Evolutionary conservation across 2,888 invertebrate genomes (phyloP).

Genomic region (Drosophila percnosoma): DNA sequence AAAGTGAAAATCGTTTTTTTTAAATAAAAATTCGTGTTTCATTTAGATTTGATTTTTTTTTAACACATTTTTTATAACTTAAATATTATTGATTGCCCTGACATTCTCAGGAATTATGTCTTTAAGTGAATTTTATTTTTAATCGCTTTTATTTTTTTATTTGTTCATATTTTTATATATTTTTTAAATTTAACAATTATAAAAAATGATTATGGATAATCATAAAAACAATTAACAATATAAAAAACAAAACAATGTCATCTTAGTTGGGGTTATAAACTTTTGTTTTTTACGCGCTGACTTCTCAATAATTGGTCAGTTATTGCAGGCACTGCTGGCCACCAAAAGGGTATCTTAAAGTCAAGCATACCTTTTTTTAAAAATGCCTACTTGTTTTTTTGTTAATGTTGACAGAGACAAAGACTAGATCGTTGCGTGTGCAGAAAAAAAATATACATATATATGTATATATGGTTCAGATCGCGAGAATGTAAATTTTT

Average conservation of each 20-base stretch:
- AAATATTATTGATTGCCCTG: not conserved
- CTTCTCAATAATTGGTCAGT: not conserved
- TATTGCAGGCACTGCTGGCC: not conserved
- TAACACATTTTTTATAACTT: not conserved
- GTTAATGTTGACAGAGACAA: constrained; percentile 10
- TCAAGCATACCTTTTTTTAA: not conserved
- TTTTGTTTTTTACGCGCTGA: not conserved
- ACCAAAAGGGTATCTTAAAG: not conserved
- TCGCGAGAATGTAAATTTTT: constrained; percentile 43
- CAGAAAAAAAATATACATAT: constrained; percentile 1
- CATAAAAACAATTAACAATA: not conserved
- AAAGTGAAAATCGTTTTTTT: not conserved
- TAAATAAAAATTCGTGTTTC: not conserved
- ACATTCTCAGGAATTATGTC: not conserved
- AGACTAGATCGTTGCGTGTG: constrained; percentile 25
- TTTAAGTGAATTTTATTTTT: not conserved
- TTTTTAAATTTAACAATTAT: not conserved
- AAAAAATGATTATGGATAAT: not conserved
- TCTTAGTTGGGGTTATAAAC: not conserved
- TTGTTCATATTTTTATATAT: not conserved
- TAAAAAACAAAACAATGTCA: not conserved
- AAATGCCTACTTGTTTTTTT: not conserved
- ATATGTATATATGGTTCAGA: not conserved
- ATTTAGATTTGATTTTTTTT: not conserved
- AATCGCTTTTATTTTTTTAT: not conserved